Evolutionary conservation across 2,113 vertebrate genomes (phyloP), one percentile per base, ranked within the genome.

Genomic region (Proteles cristata): DNA sequence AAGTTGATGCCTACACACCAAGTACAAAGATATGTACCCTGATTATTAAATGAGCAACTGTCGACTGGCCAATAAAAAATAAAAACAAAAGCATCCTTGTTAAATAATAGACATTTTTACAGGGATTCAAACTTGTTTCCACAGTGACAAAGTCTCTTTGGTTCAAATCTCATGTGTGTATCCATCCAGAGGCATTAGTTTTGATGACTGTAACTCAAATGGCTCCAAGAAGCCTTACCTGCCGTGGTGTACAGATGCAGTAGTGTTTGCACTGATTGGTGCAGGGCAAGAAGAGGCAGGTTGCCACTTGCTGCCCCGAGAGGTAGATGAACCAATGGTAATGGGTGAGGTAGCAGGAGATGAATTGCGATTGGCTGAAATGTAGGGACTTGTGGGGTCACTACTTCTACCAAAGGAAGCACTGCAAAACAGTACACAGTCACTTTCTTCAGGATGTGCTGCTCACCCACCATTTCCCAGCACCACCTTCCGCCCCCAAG

Each of bases 391-490:
- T 98, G 97, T 98, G 98, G 98, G 98, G 98, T 99, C 99, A 99
- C 98, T 98, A 98, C 98, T 98, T 97, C 98, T 98, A 99, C 98
- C 98, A 98, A 99, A 98, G 95, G 98, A 98, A 98, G 98, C 98
- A 98, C 99, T 99, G 99, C 96, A 98, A 99, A 98, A 99, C 91
- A 99, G 94, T 98, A 99, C 98, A 99, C 97, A 97, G 98, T 96
- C 97, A 98, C 1, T 95, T 92, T 96, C 98, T 98, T 98, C 98
- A 98, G 98, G 97, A 91, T 97, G 97, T 81, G 97, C 90, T 69
- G 71, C 48, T 90, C 84, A 82, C 88, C 43, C 94, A 14, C 89
- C 95, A 6, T 35, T 80, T 61, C 95, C 97, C 97, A 93, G 89
- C 21, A 48, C 97, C 94, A 43, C 94, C 96, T 87, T 71, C 97